phyloP scores from a whole-genome alignment of 2,113 vertebrate genomes.

The Illadopsis cleaveri region DNA sequence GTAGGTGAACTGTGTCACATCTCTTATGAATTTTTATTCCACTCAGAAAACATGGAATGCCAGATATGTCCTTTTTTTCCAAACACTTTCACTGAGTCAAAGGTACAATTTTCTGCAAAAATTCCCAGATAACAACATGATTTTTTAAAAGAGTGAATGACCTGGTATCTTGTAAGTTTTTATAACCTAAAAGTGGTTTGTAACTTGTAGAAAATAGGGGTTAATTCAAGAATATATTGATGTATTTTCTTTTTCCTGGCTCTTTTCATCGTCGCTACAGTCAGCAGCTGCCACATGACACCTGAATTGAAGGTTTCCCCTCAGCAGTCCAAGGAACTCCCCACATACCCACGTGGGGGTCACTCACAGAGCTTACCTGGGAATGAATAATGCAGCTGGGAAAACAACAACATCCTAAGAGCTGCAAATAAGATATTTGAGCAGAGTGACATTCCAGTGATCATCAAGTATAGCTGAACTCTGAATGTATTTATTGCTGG shows the following conservation, averaged over 20 bases:
- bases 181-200: neutral
- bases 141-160: neutral
- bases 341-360: neutral
- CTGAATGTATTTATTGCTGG: neutral
- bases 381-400: neutral
- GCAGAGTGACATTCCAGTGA: neutral
- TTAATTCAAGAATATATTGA: neutral
- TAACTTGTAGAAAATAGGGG: neutral
- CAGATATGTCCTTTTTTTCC: neutral
- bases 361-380: neutral
- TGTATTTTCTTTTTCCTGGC: neutral
- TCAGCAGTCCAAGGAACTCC: neutral
- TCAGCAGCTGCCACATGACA: neutral
- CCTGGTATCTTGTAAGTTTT: neutral
- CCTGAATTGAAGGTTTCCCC: neutral
- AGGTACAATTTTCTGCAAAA: neutral
- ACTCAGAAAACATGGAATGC: neutral
- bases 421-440: neutral
- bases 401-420: neutral
- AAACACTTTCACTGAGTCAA: neutral
- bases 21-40: neutral
- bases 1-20: neutral
- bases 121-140: neutral
- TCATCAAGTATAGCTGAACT: neutral
- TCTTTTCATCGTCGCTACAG: neutral